phyloP scores from a whole-genome alignment of 2,888 invertebrate genomes.

The Diadegma fenestrale region DNA sequence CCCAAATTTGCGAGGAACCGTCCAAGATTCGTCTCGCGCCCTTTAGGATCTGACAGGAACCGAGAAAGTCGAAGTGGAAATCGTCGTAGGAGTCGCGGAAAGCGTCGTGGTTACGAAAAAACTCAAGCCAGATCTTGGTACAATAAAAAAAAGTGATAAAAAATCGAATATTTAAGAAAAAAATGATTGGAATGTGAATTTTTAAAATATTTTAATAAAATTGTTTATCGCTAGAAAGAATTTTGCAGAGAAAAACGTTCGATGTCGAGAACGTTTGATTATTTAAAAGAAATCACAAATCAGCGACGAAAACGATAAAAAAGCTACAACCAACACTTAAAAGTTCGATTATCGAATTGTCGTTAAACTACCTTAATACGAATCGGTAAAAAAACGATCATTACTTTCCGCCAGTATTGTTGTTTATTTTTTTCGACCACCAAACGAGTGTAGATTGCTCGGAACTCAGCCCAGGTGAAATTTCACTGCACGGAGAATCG shows the following conservation, averaged over 20 bases:
- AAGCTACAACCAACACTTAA: background rate
- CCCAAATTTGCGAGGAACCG: background rate
- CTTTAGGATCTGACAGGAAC: background rate
- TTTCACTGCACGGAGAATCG: background rate
- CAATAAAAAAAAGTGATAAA: background rate
- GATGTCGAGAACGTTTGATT: background rate
- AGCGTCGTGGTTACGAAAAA: background rate
- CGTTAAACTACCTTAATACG: background rate
- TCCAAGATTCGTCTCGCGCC: background rate
- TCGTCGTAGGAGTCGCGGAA: background rate
- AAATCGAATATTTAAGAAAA: background rate
- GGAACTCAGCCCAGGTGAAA: background rate
- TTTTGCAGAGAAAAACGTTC: background rate
- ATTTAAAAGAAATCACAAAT: background rate
- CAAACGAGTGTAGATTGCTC: slow-evolving; percentile 43
- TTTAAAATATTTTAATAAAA: background rate
- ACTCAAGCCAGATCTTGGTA: background rate
- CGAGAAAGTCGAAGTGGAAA: background rate
- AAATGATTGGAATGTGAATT: background rate
- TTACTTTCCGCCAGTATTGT: background rate
- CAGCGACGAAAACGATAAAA: background rate
- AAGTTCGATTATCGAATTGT: background rate
- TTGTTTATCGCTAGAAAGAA: background rate
- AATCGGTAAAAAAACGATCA: background rate
- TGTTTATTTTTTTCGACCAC: slow-evolving; percentile 8